phyloP scores from a whole-genome alignment of 1,140 invertebrate genomes.

The Dendroctonus ponderosae region DNA sequence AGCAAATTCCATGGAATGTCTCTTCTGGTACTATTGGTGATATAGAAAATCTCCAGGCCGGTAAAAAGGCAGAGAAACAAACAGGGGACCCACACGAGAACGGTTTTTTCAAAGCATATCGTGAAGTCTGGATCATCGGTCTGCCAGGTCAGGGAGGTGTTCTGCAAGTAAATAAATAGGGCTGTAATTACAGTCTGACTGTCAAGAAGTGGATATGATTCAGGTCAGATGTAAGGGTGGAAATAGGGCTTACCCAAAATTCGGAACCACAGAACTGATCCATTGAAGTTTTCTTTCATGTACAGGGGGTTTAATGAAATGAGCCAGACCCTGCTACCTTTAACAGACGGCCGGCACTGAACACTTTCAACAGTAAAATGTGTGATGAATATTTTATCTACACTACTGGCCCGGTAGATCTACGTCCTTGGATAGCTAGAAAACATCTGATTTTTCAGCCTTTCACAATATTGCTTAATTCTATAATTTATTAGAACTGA shows the following conservation, averaged over 20 bases:
- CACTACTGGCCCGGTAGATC: too few species aligned
- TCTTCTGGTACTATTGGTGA: slow-evolving; percentile 71
- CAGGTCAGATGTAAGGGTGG: slow-evolving; percentile 62
- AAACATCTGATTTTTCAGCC: too few species aligned
- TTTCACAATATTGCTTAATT: too few species aligned
- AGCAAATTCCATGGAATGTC: slow-evolving; percentile 80
- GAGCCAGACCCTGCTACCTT: too few species aligned
- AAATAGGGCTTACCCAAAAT: slow-evolving; percentile 61
- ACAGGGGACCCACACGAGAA: slow-evolving; percentile 84
- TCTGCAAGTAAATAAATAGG: slow-evolving; percentile 28
- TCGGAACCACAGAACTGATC: slow-evolving; percentile 61
- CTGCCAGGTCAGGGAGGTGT: slow-evolving; percentile 66
- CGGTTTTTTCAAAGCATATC: slow-evolving; percentile 84
- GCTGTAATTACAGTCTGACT: background rate
- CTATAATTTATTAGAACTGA: too few species aligned
- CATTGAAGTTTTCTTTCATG: too few species aligned
- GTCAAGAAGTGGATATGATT: background rate
- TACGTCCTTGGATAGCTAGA: too few species aligned
- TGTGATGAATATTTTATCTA: too few species aligned
- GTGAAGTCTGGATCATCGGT: slow-evolving; percentile 80
- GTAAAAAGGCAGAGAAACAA: slow-evolving; percentile 78
- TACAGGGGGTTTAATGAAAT: too few species aligned
- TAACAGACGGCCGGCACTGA: too few species aligned
- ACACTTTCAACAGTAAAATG: too few species aligned
- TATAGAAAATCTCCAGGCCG: slow-evolving; percentile 75